Percentiles rank a stretch among this genome's conserved stretches.
Conservation (phyloP, 2,113 vertebrate genomes). For the Morphnarchus princeps region DNA sequence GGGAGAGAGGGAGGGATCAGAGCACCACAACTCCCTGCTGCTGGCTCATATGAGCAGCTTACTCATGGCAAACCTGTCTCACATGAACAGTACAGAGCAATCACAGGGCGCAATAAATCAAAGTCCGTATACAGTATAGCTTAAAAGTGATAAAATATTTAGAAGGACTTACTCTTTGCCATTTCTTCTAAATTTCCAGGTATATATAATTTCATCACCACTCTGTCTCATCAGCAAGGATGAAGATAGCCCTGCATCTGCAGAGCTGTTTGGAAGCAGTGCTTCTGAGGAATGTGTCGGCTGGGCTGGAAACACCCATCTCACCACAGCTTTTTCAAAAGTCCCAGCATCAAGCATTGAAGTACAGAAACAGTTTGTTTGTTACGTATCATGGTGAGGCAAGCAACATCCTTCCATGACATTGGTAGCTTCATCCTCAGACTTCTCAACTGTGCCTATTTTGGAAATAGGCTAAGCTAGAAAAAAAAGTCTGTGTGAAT, state of each 20-base stretch:
- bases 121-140: background rate
- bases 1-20: background rate
- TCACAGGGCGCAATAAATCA: background rate
- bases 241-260: background rate
- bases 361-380: background rate
- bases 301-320: background rate
- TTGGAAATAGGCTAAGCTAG: background rate
- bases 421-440: background rate
- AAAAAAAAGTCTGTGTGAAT: background rate
- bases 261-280: background rate
- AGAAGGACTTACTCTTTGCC: background rate
- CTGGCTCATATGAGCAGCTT: background rate
- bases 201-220: background rate
- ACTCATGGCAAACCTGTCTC: background rate
- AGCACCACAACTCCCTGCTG: background rate
- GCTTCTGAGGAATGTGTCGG: fast-evolving
- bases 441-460: background rate
- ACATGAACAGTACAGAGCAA: background rate
- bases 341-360: background rate
- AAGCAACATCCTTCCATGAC: background rate
- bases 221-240: background rate
- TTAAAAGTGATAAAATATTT: background rate
- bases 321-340: background rate
- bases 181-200: background rate
- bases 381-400: background rate